Evolutionary conservation across 2,113 vertebrate genomes (phyloP).

Genomic region (Australoheros scitulus): DNA sequence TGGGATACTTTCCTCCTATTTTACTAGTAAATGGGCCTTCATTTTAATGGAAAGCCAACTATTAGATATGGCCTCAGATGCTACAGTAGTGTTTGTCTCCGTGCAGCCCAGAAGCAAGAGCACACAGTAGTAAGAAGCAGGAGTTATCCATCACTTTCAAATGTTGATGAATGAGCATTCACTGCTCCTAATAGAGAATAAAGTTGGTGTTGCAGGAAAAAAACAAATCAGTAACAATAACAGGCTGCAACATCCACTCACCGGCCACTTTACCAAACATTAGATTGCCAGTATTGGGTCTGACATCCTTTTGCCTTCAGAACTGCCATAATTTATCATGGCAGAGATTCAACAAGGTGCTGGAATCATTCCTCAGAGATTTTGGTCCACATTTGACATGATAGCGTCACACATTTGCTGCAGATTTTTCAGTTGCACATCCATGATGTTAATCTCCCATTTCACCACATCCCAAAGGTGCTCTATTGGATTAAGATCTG

Average conservation of each 20-base stretch:
- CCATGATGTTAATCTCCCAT: not conserved
- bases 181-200: constrained; percentile 1
- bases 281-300: not conserved
- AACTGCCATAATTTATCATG: no score
- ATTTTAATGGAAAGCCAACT: not conserved
- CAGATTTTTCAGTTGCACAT: no score
- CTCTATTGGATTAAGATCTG: not conserved
- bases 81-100: not conserved
- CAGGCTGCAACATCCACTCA: not conserved
- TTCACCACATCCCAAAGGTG: not conserved
- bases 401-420: no score
- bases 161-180: constrained; percentile 16
- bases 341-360: no score
- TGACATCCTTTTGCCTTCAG: no score
- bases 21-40: not conserved
- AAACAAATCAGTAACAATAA: not conserved
- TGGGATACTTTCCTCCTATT: not conserved
- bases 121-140: not conserved
- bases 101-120: not conserved
- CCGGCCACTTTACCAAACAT: not conserved
- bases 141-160: constrained; percentile 29
- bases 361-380: no score
- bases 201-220: not conserved
- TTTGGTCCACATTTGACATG: no score
- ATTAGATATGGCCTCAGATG: not conserved